phyloP scores from a whole-genome alignment of 23 tunicate genomes.

The Diplosoma virens region DNA sequence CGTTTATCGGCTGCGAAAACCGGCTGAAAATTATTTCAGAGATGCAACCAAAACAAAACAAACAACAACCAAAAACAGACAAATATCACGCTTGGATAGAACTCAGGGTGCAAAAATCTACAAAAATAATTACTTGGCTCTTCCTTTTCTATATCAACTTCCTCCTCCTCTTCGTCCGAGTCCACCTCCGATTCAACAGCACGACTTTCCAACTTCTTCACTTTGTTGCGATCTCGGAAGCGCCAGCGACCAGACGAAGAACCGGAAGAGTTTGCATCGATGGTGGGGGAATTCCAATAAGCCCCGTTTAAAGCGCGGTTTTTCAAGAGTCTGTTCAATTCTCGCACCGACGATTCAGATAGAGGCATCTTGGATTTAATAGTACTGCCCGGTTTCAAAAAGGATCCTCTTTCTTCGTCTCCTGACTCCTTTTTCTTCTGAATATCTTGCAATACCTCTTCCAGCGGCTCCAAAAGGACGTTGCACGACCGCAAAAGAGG shows the following conservation, averaged over 20 bases:
- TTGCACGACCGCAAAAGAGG: conserved; percentile 1
- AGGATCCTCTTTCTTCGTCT: not conserved
- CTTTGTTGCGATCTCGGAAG: not conserved
- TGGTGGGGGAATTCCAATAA: conserved; percentile 2
- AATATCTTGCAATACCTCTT: not conserved
- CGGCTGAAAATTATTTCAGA: no score
- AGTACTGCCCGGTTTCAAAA: no score
- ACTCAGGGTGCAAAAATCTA: not conserved
- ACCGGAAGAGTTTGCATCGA: not conserved
- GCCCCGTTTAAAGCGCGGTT: conserved; percentile 30
- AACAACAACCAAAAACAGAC: no score
- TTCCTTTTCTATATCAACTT: not conserved
- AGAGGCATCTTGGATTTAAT: not conserved
- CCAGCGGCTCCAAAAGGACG: conserved; percentile 17
- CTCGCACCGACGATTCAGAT: conserved; percentile 14
- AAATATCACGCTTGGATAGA: no score
- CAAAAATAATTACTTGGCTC: not conserved
- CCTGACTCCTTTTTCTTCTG: not conserved
- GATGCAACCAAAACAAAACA: no score
- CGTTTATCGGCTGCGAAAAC: no score
- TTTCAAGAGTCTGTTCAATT: conserved; percentile 20
- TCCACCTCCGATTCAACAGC: not conserved
- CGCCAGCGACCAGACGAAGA: not conserved
- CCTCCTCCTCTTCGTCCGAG: not conserved
- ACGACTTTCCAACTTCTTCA: not conserved